Evolutionary conservation across 2,113 vertebrate genomes (phyloP), one percentile per base, ranked within the genome.

Genomic region (Leptodactylus fuscus): DNA sequence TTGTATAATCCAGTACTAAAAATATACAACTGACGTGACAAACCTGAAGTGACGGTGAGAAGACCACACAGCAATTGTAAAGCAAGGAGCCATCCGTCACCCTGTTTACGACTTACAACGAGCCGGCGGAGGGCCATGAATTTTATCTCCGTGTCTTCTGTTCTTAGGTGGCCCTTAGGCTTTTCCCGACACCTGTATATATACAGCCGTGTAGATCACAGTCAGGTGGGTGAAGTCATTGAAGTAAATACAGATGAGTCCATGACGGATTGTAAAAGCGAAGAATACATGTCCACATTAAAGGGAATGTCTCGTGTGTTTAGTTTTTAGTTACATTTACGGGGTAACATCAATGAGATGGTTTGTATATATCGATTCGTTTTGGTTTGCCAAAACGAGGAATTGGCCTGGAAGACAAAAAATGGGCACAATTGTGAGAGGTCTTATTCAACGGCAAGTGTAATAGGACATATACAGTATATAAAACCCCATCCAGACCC

Each of bases 141-240:
- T 83, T 34, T 32, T 36, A 51, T 78, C 15, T 36, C 46, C 8
- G 36, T 53, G 11, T 79, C 62, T 29, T 36, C 51, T 55, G 78
- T 73, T 58, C 8, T 16, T 80, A n/a, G 53, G 34, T 29, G 65
- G 62, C 76, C 84, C 69, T 86, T 34, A 81, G 84, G 84, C 84
- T 60, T 55, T 60, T 60, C 49, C n/a, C 48, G 53, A 85, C 83
- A 85, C 83, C 83, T 85, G 83, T 70, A 38, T 41, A 70, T 51
- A 38, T 73, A 80, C 34, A 80, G 79, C 48, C 46, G 71, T 80
- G 65, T 69, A 80, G 41, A 80, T 85, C 83, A 38, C 16, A 20
- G 58, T 71, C 29, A 55, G 38, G 22, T 69, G 34, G 18, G 29
- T 32, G 55, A 62, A 3, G 8, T 8, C 9, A 58, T n/a, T 29